phyloP scores from a whole-genome alignment of 2,797 vertebrate species.

The Ataeniobius toweri region DNA sequence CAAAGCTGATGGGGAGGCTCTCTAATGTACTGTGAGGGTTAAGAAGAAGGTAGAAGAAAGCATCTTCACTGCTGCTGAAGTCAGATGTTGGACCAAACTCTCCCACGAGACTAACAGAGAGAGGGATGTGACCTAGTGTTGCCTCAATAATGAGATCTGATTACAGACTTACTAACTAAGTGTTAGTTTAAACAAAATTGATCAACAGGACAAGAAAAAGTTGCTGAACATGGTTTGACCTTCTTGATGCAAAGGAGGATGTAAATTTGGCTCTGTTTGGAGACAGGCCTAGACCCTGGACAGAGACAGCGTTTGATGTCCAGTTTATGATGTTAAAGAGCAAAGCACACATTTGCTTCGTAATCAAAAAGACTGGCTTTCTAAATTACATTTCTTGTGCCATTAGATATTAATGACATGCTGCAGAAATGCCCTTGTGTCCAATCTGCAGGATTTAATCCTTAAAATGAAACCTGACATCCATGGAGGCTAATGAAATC shows the following conservation, averaged over 20 bases:
- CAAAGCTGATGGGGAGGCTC: slow-evolving; percentile 39
- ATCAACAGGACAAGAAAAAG: slow-evolving; percentile 44
- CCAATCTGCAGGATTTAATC: slow-evolving; percentile 83
- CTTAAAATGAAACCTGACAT: slow-evolving; percentile 82
- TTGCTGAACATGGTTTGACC: slow-evolving; percentile 52
- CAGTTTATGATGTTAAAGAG: slow-evolving; percentile 72
- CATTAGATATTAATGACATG: slow-evolving; percentile 84
- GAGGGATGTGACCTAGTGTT: slow-evolving; percentile 30
- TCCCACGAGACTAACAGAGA: slow-evolving; percentile 28
- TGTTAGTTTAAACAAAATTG: slow-evolving; percentile 33
- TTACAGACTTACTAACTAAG: slow-evolving; percentile 21
- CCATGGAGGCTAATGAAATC: slow-evolving; percentile 83
- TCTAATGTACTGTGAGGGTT: slow-evolving; percentile 30
- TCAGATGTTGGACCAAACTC: slow-evolving; percentile 42
- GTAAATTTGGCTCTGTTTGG: slow-evolving; percentile 32
- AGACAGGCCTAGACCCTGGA: slow-evolving; percentile 50
- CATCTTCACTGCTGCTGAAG: slow-evolving; percentile 31
- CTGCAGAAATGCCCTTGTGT: slow-evolving; percentile 73
- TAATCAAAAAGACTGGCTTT: slow-evolving; percentile 77
- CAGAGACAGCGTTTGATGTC: slow-evolving; percentile 63
- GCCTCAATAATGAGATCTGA: slow-evolving; percentile 31
- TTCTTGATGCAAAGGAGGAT: slow-evolving; percentile 41
- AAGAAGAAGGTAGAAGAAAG: slow-evolving; percentile 30
- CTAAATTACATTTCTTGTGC: slow-evolving; percentile 77
- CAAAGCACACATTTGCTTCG: slow-evolving; percentile 74